phyloP scores from a whole-genome alignment of 2,888 invertebrate genomes.

The Prosopocoilus inquinatus region DNA sequence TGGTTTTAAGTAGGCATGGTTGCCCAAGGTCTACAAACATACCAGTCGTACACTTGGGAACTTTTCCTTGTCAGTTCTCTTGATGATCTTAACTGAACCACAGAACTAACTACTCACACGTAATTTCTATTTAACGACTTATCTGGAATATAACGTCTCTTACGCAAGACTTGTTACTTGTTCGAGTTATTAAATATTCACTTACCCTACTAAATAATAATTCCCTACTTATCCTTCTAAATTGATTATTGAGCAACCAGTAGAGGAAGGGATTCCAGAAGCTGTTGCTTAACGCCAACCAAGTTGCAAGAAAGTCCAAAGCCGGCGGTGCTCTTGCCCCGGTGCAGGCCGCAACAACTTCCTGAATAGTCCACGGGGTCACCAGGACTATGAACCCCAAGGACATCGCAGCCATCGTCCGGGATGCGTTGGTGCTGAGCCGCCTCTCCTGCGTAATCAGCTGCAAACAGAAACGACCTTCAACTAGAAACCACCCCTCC shows the following conservation, averaged over 20 bases:
- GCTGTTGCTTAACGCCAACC: constrained; percentile 84
- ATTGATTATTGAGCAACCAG: constrained; percentile 84
- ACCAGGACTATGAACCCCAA: constrained; percentile 88
- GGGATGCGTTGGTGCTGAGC: constrained; percentile 75
- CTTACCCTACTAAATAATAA: constrained; percentile 73
- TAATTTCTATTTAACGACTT: no score
- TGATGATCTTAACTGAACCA: no score
- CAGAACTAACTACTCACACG: no score
- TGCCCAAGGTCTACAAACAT: no score
- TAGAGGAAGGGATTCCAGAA: constrained; percentile 90
- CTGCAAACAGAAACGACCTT: constrained; percentile 42
- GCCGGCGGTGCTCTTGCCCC: constrained; percentile 79
- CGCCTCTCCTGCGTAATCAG: constrained; percentile 64
- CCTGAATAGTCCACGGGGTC: constrained; percentile 88
- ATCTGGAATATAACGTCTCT: no score
- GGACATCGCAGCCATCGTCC: constrained; percentile 91
- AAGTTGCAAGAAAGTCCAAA: constrained; percentile 81
- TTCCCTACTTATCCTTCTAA: constrained; percentile 76
- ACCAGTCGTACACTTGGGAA: no score
- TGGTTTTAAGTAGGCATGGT: no score
- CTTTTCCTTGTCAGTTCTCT: no score
- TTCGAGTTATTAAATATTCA: constrained; percentile 21
- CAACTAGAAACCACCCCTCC: no score
- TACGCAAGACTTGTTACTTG: no score
- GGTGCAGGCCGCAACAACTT: constrained; percentile 86